Evolutionary conservation across 2,113 vertebrate species (phyloP), one percentile per base, ranked within the genome.

Genomic region (Pygathrix nemaeus): DNA sequence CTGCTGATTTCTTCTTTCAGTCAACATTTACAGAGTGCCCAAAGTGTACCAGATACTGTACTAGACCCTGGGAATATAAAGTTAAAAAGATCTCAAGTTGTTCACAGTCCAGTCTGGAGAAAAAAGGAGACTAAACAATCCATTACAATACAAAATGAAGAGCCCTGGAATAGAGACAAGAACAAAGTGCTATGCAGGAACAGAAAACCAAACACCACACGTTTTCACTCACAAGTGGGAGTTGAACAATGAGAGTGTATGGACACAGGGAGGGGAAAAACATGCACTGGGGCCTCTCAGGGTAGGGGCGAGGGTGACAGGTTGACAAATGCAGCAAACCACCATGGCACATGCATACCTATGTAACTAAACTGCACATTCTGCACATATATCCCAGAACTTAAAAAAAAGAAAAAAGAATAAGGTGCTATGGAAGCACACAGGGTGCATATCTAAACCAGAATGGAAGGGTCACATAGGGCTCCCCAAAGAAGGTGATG

Each of bases 1-100:
- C 45, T 96, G 78, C 43, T 48, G 55, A 86, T 52, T 68, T 94
- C 61, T 96, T 78, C 82, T 90, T 64, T 82, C 45, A 73, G 40
- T 86, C n/a, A 89, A 86, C 11, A 79, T 91, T 86, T 89, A 50
- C 30, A 79, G 16, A 91, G 57, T 79, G 12, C 35, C 30, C 14
- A 88, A 80, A 57, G 30, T 14, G 64, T 87, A 32, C 32, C 35
- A 66, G 79, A 79, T 35, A 90, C 25, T 45, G 9, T 64, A 57
- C 70, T 76, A 81, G 43, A 70, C 48, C n/a, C 43, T 57, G 40
- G 8, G 18, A 68, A 79, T 30, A 82, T 45, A 66, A 92, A 55
- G 12, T 84, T 82, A 50, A 48, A 79, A 70, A 59, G 45, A 92
- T 32, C 32, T 87, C 48, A 87, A 8, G 1, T 16, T 73, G 78